Evolutionary conservation across 2,888 invertebrate genomes (phyloP).

Genomic region (Tenodera sinensis): DNA sequence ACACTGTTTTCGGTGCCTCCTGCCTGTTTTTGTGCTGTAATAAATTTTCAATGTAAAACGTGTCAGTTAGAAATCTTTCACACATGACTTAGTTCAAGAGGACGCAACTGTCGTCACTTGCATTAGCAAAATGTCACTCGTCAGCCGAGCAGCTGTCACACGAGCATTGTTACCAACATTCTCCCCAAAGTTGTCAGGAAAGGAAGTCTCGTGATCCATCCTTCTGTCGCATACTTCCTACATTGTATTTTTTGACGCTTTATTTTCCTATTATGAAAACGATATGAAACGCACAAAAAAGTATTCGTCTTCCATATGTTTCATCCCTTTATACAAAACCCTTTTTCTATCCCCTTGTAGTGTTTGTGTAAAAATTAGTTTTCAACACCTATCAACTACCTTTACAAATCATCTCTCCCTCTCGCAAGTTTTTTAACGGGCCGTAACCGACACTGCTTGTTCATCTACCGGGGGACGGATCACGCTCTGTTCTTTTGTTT

Average conservation of each 20-base stretch:
- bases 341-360: constrained; percentile 13
- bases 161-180: not conserved
- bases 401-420: not conserved
- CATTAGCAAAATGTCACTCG: not conserved
- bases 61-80: not conserved
- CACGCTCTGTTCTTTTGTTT: constrained; percentile 19
- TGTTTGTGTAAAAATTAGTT: constrained; percentile 24
- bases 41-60: not conserved
- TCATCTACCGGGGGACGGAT: not conserved
- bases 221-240: not conserved
- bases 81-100: not conserved
- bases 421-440: not conserved
- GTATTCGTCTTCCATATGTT: constrained; percentile 21
- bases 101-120: not conserved
- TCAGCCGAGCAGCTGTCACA: not conserved
- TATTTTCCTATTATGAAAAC: not conserved
- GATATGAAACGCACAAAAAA: not conserved
- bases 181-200: not conserved
- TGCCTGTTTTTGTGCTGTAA: not conserved
- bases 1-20: not conserved
- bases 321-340: constrained; percentile 14
- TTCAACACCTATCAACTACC: constrained; percentile 25
- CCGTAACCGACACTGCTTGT: constrained; percentile 9
- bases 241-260: not conserved
- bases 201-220: not conserved